Evolutionary conservation across 2,888 invertebrate genomes (phyloP).

Genomic region (Euspilapteryx auroguttella): DNA sequence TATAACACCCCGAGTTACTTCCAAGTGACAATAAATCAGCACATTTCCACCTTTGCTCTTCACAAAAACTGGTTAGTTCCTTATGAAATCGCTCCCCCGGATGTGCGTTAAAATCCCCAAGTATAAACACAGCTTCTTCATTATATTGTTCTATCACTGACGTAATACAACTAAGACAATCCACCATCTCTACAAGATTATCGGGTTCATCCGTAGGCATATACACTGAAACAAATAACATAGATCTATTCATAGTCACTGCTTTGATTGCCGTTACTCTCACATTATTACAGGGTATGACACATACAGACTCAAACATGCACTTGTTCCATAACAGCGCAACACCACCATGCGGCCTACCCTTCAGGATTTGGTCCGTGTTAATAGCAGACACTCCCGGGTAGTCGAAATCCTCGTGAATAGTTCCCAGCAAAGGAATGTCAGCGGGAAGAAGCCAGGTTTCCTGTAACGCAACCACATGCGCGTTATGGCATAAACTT

Average conservation of each 20-base stretch:
- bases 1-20: constrained; percentile 8
- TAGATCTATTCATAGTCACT: too few relatives aligned
- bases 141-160: not conserved
- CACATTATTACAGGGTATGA: not conserved
- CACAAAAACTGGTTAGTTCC: too few relatives aligned
- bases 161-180: not conserved
- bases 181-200: not conserved
- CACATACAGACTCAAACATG: not conserved
- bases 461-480: constrained; percentile 4
- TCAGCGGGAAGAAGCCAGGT: constrained; percentile 2
- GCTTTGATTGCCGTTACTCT: not conserved
- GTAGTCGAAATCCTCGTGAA: constrained; percentile 1
- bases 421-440: too few relatives aligned
- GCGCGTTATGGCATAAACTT: constrained; percentile 2
- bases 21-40: constrained; percentile 8
- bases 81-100: too few relatives aligned
- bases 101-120: too few relatives aligned
- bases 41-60: too few relatives aligned
- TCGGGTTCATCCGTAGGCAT: not conserved
- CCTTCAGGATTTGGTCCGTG: not conserved
- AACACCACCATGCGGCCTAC: not conserved
- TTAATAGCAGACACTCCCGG: not conserved
- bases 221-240: not conserved
- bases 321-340: not conserved
- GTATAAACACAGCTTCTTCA: not conserved